A percentile compares a stretch with the other conserved stretches of the same genome.
Evolutionary conservation across 2,113 vertebrate genomes (phyloP).

Genomic region (Neogobius melanostomus): DNA sequence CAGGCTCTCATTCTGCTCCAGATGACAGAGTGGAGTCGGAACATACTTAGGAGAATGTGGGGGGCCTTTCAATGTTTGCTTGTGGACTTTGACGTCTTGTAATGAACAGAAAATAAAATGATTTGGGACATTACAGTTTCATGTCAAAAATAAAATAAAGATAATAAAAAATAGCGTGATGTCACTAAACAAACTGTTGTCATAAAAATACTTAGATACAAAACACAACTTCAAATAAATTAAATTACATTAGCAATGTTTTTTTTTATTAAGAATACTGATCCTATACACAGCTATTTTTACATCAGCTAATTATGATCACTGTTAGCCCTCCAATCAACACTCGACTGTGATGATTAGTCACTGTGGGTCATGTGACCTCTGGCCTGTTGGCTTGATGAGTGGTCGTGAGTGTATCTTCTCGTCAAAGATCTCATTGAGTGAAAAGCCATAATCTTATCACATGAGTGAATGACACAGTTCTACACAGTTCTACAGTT

Average conservation of each 20-base stretch:
- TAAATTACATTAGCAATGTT: no score
- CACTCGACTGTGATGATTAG: background rate
- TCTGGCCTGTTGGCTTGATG: slow-evolving; percentile 10
- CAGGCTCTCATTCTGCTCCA: slow-evolving; percentile 47
- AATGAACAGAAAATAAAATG: slow-evolving; percentile 19
- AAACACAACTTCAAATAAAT: no score
- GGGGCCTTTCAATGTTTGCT: slow-evolving; percentile 60
- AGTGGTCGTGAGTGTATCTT: slow-evolving; percentile 22
- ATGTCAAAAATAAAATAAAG: background rate
- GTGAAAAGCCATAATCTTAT: slow-evolving; percentile 20
- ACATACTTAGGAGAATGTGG: slow-evolving; percentile 57
- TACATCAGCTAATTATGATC: background rate
- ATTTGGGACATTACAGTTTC: slow-evolving; percentile 17
- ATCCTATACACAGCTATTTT: background rate
- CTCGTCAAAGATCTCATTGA: slow-evolving; percentile 49
- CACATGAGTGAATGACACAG: slow-evolving; percentile 42
- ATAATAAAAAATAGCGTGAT: no score
- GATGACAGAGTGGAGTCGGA: slow-evolving; percentile 38
- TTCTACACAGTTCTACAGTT: no score
- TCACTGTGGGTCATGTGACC: slow-evolving; percentile 29
- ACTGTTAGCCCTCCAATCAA: background rate
- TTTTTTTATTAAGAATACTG: no score
- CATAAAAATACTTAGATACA: no score
- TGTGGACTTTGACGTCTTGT: slow-evolving; percentile 36
- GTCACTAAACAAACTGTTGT: no score